Evolutionary conservation across 53 echinoderm and acorn worm genomes (phyloP), one percentile per base, ranked within the genome.

Genomic region (Holothuria leucospilota): DNA sequence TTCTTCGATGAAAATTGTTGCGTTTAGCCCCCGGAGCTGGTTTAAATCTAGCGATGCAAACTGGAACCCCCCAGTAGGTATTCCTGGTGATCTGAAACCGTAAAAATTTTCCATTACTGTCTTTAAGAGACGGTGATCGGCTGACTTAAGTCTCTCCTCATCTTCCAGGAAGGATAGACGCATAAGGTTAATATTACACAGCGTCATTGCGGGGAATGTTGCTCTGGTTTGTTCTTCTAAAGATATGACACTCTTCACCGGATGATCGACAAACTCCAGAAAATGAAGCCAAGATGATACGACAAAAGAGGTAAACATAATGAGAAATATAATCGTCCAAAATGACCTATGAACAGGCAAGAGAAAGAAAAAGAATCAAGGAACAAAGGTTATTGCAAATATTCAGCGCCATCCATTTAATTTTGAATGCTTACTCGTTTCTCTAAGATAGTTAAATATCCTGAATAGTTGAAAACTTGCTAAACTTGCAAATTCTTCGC

Each of bases 161-260:
- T 51, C 52, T 15, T 78, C 13, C 11, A 78, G 56, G 51, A 27
- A 78, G 2, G 79, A 78, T 11, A n/a, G 12, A 24, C 79, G 79
- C 10, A 78, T 18, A 5, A 52, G 56, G 58, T 78, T 78, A 53
- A 78, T 51, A 26, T 78, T 78, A 59, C 79, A 78, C 2, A 78
- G 29, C 2, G 79, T 78, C 15, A 78, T 27, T 20, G 79, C 79
- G 14, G 79, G 79, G 79, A 78, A 78, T 29, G 53, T 59, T 20
- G n/a, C 79, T 8, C 18, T 29, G 0, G 53, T 78, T 23, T 29
- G 51, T 53, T 78, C 51, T 6, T 78, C 27, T 13, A 78, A 13
- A 13, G 56, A 53, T 27, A 78, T 78, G 24, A 78, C 79, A 25
- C 58, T 78, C 79, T 78, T 78, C 18, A 78, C 79, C 16, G 56